Evolutionary conservation across 1,140 invertebrate genomes (phyloP).

Genomic region (Dreissena rostriformis): DNA sequence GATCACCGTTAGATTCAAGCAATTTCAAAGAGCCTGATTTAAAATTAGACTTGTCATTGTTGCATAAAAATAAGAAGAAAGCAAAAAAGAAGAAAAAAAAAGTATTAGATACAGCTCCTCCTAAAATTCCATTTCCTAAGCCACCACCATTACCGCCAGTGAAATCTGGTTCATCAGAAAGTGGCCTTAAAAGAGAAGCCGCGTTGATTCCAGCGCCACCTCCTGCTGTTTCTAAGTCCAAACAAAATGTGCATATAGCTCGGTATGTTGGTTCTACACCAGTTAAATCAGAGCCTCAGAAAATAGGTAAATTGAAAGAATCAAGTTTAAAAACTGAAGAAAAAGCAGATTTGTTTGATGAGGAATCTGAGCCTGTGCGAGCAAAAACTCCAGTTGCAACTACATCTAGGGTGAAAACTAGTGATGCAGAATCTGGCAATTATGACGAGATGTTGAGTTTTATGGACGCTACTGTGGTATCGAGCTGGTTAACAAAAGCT

Average conservation of each 20-base stretch:
- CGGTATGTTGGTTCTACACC: not conserved
- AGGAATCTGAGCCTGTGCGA: slow-evolving; percentile 32
- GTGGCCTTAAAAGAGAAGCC: not conserved
- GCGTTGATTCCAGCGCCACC: not conserved
- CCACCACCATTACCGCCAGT: slow-evolving; percentile 70
- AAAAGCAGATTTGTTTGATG: slow-evolving; percentile 16
- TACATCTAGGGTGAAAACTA: slow-evolving; percentile 21
- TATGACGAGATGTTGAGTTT: slow-evolving; percentile 76
- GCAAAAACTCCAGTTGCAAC: not conserved
- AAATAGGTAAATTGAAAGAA: not conserved
- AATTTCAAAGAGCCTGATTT: slow-evolving; percentile 24
- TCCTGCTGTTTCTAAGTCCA: not conserved
- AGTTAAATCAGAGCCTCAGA: not conserved
- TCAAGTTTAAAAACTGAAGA: slow-evolving; percentile 3
- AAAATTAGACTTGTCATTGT: slow-evolving; percentile 31
- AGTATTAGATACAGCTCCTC: slow-evolving; percentile 56
- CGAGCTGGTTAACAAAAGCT: slow-evolving; percentile 76
- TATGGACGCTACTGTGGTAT: slow-evolving; percentile 80
- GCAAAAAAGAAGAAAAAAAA: slow-evolving; percentile 69
- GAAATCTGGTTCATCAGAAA: slow-evolving; percentile 30
- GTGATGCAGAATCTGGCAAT: slow-evolving; percentile 58
- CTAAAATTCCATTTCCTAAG: slow-evolving; percentile 72
- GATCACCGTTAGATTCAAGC: slow-evolving; percentile 61
- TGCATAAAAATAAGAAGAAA: slow-evolving; percentile 57
- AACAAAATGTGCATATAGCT: not conserved